phyloP scores from a whole-genome alignment of 2,888 invertebrate genomes.

The Pinctada fucata region DNA sequence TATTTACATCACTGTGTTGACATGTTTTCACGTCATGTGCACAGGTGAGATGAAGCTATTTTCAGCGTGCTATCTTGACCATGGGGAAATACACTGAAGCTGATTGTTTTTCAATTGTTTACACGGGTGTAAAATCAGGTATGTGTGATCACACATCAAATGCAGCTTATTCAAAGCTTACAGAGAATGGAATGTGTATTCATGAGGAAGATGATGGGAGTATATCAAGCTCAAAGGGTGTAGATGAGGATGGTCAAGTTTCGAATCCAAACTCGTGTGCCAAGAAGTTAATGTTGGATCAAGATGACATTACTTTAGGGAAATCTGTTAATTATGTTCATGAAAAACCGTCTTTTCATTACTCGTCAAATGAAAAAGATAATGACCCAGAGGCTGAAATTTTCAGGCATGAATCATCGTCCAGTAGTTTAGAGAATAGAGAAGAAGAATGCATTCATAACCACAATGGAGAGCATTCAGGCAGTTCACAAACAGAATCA shows the following conservation, averaged over 20 bases:
- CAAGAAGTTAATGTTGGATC: not conserved
- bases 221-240: not conserved
- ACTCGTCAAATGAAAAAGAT: not conserved
- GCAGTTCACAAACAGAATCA: not conserved
- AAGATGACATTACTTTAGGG: not conserved
- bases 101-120: not conserved
- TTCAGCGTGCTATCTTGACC: not conserved
- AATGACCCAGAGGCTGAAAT: not conserved
- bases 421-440: not conserved
- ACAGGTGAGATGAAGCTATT: too few relatives aligned
- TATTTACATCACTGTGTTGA: too few relatives aligned
- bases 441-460: slow-evolving; percentile 1
- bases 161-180: slow-evolving; percentile 16
- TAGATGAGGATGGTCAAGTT: not conserved
- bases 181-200: not conserved
- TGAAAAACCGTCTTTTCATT: not conserved
- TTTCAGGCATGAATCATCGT: not conserved
- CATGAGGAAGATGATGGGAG: not conserved
- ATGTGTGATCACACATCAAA: slow-evolving; percentile 46
- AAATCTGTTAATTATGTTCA: too few relatives aligned
- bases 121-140: slow-evolving; percentile 41
- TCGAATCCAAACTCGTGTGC: not conserved
- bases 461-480: not conserved
- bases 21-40: too few relatives aligned
- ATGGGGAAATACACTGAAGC: slow-evolving; percentile 7